Base-by-base conservation (phyloP, 2,797 vertebrate species). In the Nasua narica region DNA sequence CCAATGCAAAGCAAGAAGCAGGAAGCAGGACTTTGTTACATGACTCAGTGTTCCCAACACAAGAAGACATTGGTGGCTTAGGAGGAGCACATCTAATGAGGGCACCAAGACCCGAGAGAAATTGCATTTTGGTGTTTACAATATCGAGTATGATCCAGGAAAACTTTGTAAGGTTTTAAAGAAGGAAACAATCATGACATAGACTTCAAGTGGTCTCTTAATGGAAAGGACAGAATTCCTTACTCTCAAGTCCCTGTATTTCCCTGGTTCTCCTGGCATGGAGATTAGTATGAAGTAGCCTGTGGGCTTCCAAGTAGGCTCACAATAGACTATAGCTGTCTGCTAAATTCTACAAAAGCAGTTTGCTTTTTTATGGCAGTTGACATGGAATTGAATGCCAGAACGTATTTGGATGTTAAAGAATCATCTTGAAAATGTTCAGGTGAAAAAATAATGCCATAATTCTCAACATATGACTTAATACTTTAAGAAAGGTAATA, bases 391-490 rank as follows among this genome's bases (percentile, higher is more conserved):
- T 62, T 83, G 60, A 93, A 92, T 93, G 96, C 92, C 92, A 94
- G 88, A 54, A 92, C 54, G 72, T 84, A 95, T 93, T 89, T 96
- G 72, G 79, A 72, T 84, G 91, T 74, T 65, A 89, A 96, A 67
- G 18, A 89, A 65, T 91, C 91, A 87, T 96, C 84, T 95, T 90
- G 93, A 96, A 97, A 85, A 95, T 70, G 76, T 79, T 92, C 93
- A 97, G 95, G 96, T 96, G 93, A 87, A 96, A 93, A 77, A 91
- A 90, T 87, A 72, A 95, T 58, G 93, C 25, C 78, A 74, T 43
- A 21, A 54, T 35, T 92, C 94, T 92, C 74, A 35, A 35, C 83
- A 89, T 92, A 92, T 97, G 96, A 95, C 94, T 96, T 81, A 56
- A 56, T 95, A 46, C 93, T 96, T 96, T 86, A 84, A 67, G 92